These are phyloP conservation scores for Acropternis orthonyx DNA, from an alignment of 2,797 vertebrate species.

Conservation along the genomic window DNA sequence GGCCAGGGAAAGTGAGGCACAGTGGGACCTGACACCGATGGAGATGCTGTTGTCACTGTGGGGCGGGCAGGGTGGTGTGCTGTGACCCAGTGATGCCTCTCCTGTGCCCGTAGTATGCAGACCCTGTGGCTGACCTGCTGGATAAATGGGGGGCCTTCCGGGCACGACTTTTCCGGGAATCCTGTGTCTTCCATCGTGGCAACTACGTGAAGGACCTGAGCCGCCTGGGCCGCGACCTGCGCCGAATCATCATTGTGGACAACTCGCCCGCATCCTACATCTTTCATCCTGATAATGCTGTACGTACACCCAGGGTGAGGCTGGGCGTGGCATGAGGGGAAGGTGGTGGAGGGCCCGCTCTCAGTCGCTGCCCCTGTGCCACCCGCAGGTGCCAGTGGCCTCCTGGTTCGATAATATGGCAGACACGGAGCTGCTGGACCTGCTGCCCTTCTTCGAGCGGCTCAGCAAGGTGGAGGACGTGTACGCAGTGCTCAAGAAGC, in stretches of 20 bases:
- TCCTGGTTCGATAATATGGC: conserved; percentile 98
- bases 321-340: accelerated
- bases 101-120: conserved; percentile 82
- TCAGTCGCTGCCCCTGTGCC: background rate
- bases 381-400: conserved; percentile 87
- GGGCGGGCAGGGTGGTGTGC: accelerated
- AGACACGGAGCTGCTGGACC: conserved; percentile 93
- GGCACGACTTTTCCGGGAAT: conserved; percentile 93
- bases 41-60: accelerated
- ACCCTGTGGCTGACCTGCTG: conserved; percentile 93
- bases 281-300: conserved; percentile 96
- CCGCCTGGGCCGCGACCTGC: conserved; percentile 91
- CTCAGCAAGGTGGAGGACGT: conserved; percentile 92
- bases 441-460: conserved; percentile 96
- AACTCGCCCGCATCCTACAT: conserved; percentile 96
- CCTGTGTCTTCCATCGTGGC: conserved; percentile 94
- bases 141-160: conserved; percentile 95
- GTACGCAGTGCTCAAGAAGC: conserved; percentile 90
- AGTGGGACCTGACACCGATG: accelerated
- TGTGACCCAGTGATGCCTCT: accelerated
- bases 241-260: conserved; percentile 93
- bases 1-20: background rate
- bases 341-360: accelerated
- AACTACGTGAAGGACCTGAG: conserved; percentile 98
- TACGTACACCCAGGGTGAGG: conserved; percentile 52